These are phyloP conservation scores for Dufourea novaeangliae DNA, from an alignment of 1,140 invertebrate species.

Conservation along the genomic window DNA sequence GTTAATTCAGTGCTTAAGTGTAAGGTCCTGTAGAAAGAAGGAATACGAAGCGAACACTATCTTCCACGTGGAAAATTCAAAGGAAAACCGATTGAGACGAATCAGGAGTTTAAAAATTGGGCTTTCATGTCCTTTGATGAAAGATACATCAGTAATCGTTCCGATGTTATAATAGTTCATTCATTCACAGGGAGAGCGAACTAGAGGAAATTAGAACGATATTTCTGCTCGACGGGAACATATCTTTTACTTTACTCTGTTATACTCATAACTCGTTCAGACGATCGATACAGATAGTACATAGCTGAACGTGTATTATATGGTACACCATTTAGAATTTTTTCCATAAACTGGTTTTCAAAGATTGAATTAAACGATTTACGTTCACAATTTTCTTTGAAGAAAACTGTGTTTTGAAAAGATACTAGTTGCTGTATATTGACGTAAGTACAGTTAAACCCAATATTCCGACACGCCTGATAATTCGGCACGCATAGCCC, in stretches of 20 bases:
- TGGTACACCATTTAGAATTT: too few species aligned
- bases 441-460: too few species aligned
- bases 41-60: background rate
- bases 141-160: slow-evolving; percentile 25
- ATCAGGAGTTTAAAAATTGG: background rate
- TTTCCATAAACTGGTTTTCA: too few species aligned
- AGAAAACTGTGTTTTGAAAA: too few species aligned
- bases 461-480: too few species aligned
- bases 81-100: slow-evolving; percentile 1
- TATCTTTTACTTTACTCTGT: background rate
- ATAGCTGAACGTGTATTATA: too few species aligned
- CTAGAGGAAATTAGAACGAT: slow-evolving; percentile 1
- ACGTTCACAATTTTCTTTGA: too few species aligned
- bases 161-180: background rate
- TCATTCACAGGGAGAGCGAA: background rate
- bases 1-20: background rate
- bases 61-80: background rate
- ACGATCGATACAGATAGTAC: background rate
- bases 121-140: background rate
- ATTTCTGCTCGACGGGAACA: background rate
- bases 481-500: too few species aligned
- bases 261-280: background rate
- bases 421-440: too few species aligned
- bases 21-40: background rate
- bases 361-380: too few species aligned